Percentiles rank a stretch among this genome's conserved stretches.
phyloP scores from a whole-genome alignment of 2,888 invertebrate genomes.

The Tinea pellionella region DNA sequence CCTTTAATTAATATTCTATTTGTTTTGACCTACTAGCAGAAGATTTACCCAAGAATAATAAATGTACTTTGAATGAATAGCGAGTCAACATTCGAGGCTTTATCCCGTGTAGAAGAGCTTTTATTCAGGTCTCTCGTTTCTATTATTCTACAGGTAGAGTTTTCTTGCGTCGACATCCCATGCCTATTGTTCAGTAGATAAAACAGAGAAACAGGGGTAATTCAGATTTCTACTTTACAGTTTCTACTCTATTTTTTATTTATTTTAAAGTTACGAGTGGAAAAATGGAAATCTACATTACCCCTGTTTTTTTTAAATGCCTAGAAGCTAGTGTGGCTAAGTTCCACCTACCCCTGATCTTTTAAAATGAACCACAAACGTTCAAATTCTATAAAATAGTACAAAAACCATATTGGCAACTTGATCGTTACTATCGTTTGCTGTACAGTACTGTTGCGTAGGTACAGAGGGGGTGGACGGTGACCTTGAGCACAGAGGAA shows the following conservation, averaged over 20 bases:
- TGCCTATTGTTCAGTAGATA: background rate
- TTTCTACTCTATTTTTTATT: too few relatives aligned
- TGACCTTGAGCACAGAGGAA: conserved; percentile 38
- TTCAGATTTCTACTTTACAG: too few relatives aligned
- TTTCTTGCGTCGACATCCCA: background rate
- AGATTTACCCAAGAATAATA: background rate
- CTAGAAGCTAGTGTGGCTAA: too few relatives aligned
- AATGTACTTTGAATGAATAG: background rate
- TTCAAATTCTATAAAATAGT: too few relatives aligned
- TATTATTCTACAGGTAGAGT: background rate
- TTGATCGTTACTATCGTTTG: conserved; percentile 10
- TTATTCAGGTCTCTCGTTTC: background rate
- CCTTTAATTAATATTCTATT: background rate
- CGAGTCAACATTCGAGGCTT: background rate
- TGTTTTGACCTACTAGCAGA: background rate
- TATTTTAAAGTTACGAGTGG: too few relatives aligned
- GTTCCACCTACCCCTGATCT: too few relatives aligned
- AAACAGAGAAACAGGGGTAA: too few relatives aligned
- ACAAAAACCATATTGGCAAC: too few relatives aligned
- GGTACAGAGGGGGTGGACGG: conserved; percentile 17
- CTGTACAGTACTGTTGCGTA: conserved; percentile 8
- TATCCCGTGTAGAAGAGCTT: background rate
- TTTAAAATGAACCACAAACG: too few relatives aligned
- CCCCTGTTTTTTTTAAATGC: too few relatives aligned
- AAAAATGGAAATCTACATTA: too few relatives aligned